Base-by-base conservation (phyloP, 2,888 invertebrate species). In the Standfussiana lucernea region DNA sequence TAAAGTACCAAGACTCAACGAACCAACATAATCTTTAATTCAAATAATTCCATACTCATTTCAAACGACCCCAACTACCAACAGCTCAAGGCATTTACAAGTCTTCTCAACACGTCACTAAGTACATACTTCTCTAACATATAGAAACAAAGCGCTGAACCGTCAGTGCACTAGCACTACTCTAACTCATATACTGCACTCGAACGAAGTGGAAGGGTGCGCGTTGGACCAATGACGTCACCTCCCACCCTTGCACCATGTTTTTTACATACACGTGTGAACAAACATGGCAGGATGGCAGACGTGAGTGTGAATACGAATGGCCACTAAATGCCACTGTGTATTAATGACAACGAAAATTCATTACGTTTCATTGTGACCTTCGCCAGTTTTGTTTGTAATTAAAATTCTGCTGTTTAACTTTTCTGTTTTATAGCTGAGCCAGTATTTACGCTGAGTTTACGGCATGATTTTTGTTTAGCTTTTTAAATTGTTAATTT, bases 201-300 rank as follows among this genome's bases (percentile, higher is more conserved):
- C 35, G 62, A 83, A 87, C 61, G 50, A 75, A 86, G 86, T 82
- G 75, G 82, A 68, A 72, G 95, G 95, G 95, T 94, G 95, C 92
- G 95, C 93, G 94, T 93, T 92, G 93, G 92, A 93, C 95, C 95
- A 95, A 95, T 95, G 95, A 94, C 93, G 94, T 94, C 93, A 94
- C 88, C 89, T 88, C 88, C 86, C 91, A 88, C 90, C 91, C 92
- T 88, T 87, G 77, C 72, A 80, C 79, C 70, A 76, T 86, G 87
- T 90, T 89, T 87, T 87, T 90, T 89, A 90, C 86, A 89, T 89
- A 89, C 82, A 74, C 86, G 89, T 82, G 90, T 82, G 83, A 88
- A 88, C 89, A 88, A 92, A 92, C 89, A 92, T 91, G 91, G 90
- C 90, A 89, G 83, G 18, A 92, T 90, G 91, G 90, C 90, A 89